Base-by-base conservation (phyloP, 1,140 invertebrate species). In the Oncopeltus fasciatus region DNA sequence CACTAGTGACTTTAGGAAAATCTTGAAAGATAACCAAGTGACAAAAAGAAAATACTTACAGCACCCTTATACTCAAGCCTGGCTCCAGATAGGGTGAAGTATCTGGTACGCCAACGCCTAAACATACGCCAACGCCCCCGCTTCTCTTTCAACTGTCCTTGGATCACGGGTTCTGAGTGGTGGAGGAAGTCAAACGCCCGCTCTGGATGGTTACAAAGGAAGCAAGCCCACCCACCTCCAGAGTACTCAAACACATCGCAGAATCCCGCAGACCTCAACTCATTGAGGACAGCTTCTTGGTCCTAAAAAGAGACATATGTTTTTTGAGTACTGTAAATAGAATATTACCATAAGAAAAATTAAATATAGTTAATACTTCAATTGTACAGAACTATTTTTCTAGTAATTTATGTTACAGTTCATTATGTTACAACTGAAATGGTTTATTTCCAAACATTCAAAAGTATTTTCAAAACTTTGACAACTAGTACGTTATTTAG, bases 81-180 rank as follows among this genome's bases (percentile, higher is more conserved):
- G 11, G 88, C 89, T 0, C 90, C 91, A 57, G 90, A 94, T 16
- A 96, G 76, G 12, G 92, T 95, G 72, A 95, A 95, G 76, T 95
- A 94, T 64, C 91, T 74, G 8, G 91, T 95, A 63, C 91, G 81
- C 92, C 92, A 96, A 63, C 91, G 75, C 59, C 88, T 80, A 72
- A 95, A 91, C 57, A 95, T 78, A 68, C 88, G 81, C 91, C 91
- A 95, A 14, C 88, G 82, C 16, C 91, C 91, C 74, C 92, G 94
- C 75, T 95, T 95, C 76, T 96, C 92, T 76, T 95, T 95, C 18
- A 96, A 74, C 72, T 92, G 89, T 1, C 92, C 93, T 78, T 95
- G 83, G 62, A 91, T 88, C 61, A 90, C 85, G 51, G 86, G 86
- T 70, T 82, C 78, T 46, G 81, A 80, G 68, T 83, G 84, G 68